Conservation (phyloP, 2,797 vertebrate species). For the Gastrophryne carolinensis region DNA sequence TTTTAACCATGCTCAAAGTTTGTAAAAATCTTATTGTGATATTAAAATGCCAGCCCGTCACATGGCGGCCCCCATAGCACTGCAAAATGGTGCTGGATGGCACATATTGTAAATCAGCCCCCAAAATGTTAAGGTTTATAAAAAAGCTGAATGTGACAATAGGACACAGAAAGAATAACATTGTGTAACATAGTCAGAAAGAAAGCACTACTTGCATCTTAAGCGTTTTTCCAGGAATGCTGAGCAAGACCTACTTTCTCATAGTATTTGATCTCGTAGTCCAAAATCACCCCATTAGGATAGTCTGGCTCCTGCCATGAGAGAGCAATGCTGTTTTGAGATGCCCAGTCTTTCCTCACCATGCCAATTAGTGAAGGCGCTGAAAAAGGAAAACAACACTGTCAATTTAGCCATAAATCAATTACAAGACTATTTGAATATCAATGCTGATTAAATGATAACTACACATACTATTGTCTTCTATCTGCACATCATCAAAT, state of each 20-base stretch:
- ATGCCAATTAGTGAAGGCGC: slow-evolving; percentile 86
- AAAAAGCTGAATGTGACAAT: neutral
- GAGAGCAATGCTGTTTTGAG: slow-evolving; percentile 92
- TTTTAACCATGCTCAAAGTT: too few relatives aligned
- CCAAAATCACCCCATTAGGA: slow-evolving; percentile 78
- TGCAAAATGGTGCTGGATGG: too few relatives aligned
- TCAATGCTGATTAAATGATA: too few relatives aligned
- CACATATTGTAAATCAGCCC: too few relatives aligned
- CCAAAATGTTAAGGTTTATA: too few relatives aligned
- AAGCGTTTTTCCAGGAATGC: slow-evolving; percentile 41
- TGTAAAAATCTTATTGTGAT: too few relatives aligned
- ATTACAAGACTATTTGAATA: too few relatives aligned
- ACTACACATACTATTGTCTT: too few relatives aligned
- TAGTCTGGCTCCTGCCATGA: slow-evolving; percentile 92
- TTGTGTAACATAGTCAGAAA: slow-evolving; percentile 34
- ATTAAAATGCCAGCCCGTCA: too few relatives aligned
- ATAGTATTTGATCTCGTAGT: slow-evolving; percentile 98
- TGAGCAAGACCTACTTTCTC: slow-evolving; percentile 85
- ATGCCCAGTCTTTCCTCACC: slow-evolving; percentile 95
- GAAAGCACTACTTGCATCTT: slow-evolving; percentile 47
- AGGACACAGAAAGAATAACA: slow-evolving; percentile 18
- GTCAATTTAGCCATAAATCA: slow-evolving; percentile 57
- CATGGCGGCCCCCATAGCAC: too few relatives aligned
- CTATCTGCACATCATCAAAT: too few relatives aligned
- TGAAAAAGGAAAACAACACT: slow-evolving; percentile 73